Base-by-base conservation (phyloP, 1,140 invertebrate genomes). In the Papilio glaucus region DNA sequence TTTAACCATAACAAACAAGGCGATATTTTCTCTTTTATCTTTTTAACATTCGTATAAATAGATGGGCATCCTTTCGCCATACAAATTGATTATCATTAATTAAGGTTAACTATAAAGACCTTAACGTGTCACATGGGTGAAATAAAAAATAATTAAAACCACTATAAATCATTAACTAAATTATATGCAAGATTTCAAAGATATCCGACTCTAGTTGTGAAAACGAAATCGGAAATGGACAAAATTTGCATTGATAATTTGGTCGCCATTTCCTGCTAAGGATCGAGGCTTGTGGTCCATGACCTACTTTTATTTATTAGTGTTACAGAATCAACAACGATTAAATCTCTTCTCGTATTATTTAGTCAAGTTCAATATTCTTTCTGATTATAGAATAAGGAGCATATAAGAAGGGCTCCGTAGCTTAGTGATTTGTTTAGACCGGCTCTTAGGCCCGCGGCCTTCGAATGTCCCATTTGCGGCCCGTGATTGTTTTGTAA, bases 161-260 rank as follows among this genome's bases (percentile, higher is more conserved):
- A 24, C 21, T 1, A 53, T 24, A 24, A 53, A 53, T 53, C 49
- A 24, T 53, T 53, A 24, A 53, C 10, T 24, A 24, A 24, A 53
- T 53, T 53, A 24, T 33, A 53, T 24, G 9, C 21, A 53, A 53
- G 49, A 53, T 53, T 53, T 53, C 21, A 53, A 53, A 53, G 49
- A 53, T 53, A 53, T 53, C 49, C 49, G 49, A 53, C 10, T 6
- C 12, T 53, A 53, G 21, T 53, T 24, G 33, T 63, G 72, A 72
- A 78, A 72, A 79, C 69, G 78, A 81, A 80, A 79, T 83, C 80
- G 76, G 79, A 83, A 84, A 83, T 75, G 71, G 79, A 73, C 74
- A 75, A 69, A 74, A 80, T 87, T 86, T 80, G 79, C 83, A 87
- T 82, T 84, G 75, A 76, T 84, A 85, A 86, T 85, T 84, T 82